Evolutionary conservation across 92 coral and sea anemone genomes (phyloP), one percentile per base, ranked within the genome.

Genomic region (Paragorgia papillata): DNA sequence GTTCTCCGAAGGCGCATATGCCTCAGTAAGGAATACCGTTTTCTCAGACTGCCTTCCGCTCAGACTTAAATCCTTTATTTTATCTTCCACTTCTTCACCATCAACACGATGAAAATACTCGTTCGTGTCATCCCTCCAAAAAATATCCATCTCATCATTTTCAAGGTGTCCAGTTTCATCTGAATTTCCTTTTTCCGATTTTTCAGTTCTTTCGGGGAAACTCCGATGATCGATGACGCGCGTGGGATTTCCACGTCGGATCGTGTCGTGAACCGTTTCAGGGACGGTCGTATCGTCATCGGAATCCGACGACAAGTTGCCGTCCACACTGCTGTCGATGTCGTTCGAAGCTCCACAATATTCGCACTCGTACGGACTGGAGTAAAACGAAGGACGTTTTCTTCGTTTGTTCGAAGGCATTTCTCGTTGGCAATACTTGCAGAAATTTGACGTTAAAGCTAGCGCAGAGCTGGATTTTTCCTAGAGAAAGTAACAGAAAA

Each of bases 331-430:
- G 8, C 26, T 22, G 37, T 44, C 53, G n/a, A 68, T 68, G 35
- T 68, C 75, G 30, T 68, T 68, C 34, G 75, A 68, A 28, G 75
- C 59, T 49, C 75, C 75, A n/a, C 75, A 68, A 68, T 68, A 51
- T 49, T 68, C 75, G 21, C 75, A 68, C 41, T 68, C 58, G 59
- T 68, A 68, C 44, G 75, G 75, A 28, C 75, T 68, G 21, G 54
- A 24, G 22, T 19, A 40, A n/a, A 67, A 67, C 34, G 33, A 20
- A 6, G 33, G 57, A 56, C 62, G 62, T 1, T 9, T 26, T 44
- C 59, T 37, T 1, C 21, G 57, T 68, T 17, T 28, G 3, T n/a
- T 64, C 37, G 53, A 20, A 2, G 75, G 75, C 3, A 68, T 12
- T 12, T 68, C 75, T 30, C 75, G 44, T 68, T 68, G 59, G 25